These are phyloP conservation scores for Sigmodon hispidus DNA, from an alignment of 2,113 vertebrate genomes.

Conservation along the genomic window DNA sequence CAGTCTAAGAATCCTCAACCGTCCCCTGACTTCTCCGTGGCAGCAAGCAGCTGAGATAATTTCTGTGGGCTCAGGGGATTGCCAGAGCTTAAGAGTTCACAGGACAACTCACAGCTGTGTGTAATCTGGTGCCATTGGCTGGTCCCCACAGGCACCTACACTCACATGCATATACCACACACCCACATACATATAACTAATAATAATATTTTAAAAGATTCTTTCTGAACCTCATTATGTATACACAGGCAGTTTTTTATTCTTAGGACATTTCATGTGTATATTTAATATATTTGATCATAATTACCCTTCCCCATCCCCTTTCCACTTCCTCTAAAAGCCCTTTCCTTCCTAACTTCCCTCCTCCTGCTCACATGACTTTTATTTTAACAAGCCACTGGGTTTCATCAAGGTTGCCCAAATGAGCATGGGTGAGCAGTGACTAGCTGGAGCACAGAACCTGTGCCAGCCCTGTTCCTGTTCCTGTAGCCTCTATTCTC, in stretches of 20 bases:
- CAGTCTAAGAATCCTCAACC: neutral
- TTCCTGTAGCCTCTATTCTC: neutral
- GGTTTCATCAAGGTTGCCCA: neutral
- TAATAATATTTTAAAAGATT: neutral
- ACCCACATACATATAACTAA: neutral
- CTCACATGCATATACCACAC: no score
- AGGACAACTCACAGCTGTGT: no score
- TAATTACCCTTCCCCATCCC: neutral
- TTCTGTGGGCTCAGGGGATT: neutral
- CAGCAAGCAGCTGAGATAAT: rapidly evolving
- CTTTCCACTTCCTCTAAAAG: neutral
- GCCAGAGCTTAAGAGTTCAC: neutral
- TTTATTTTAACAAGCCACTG: neutral
- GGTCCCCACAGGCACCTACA: neutral
- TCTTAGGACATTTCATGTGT: neutral
- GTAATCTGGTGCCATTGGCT: neutral
- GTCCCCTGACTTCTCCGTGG: neutral
- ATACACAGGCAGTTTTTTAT: neutral
- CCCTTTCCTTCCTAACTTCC: neutral
- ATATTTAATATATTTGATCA: no score
- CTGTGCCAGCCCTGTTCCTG: no score
- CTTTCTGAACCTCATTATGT: no score
- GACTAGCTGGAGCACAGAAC: neutral
- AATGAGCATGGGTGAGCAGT: neutral
- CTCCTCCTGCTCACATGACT: neutral